A percentile compares a stretch with the other conserved stretches of the same genome.
Evolutionary conservation across 1,140 invertebrate genomes (phyloP).

Genomic region (Euborellia annulipes): DNA sequence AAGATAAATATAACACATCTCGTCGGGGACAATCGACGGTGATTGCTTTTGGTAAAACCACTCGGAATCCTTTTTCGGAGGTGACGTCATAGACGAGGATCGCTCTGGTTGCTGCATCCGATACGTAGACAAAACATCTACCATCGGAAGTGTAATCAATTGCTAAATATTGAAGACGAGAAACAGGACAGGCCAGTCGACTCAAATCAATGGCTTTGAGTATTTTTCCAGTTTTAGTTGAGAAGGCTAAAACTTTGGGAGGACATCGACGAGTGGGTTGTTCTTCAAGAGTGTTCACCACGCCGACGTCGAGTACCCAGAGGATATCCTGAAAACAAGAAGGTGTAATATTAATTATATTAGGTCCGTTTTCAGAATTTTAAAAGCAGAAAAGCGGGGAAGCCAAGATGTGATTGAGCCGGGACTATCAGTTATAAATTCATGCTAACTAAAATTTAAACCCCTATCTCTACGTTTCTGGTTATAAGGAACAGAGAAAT

Average conservation of each 20-base stretch:
- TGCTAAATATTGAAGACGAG: slow-evolving; percentile 37
- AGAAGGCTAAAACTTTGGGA: slow-evolving; percentile 8
- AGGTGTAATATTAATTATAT: no score
- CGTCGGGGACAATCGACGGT: slow-evolving; percentile 20
- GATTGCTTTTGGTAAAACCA: slow-evolving; percentile 36
- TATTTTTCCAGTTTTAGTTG: slow-evolving; percentile 6
- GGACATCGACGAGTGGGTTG: slow-evolving; percentile 30
- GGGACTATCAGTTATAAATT: no score
- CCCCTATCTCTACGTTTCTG: no score
- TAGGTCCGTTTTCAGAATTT: no score
- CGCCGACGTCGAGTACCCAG: slow-evolving; percentile 42
- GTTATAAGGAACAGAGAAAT: no score
- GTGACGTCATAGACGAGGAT: slow-evolving; percentile 37
- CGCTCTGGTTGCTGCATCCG: slow-evolving; percentile 40
- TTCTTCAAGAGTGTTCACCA: slow-evolving; percentile 37
- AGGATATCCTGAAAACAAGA: slow-evolving; percentile 28
- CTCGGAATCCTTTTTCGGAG: slow-evolving; percentile 34
- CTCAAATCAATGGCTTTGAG: slow-evolving; percentile 6
- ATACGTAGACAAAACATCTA: slow-evolving; percentile 30
- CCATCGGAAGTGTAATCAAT: slow-evolving; percentile 35
- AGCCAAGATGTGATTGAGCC: no score
- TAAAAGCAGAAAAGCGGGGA: no score
- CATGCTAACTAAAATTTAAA: no score
- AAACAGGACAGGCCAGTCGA: not conserved
- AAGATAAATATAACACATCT: slow-evolving; percentile 40